These are phyloP conservation scores for Argyresthia albistria DNA, from an alignment of 2,888 invertebrate species.

Conservation along the genomic window DNA sequence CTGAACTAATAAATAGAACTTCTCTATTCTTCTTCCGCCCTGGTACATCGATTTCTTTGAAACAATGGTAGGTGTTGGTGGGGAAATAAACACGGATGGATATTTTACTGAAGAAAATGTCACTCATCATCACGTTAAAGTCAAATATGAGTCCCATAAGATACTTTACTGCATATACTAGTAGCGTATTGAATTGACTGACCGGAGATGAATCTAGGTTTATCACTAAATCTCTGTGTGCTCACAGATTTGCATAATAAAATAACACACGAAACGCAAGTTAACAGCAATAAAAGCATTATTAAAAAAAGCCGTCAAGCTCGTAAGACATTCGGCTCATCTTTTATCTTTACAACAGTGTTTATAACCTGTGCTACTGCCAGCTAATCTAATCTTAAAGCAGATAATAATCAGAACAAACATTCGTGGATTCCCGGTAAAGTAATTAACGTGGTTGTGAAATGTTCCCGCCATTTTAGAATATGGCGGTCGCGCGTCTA, in stretches of 20 bases:
- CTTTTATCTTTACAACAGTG: neutral
- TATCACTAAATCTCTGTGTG: neutral
- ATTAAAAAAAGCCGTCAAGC: neutral
- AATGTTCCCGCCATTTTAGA: too few species aligned
- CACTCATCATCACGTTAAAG: too few species aligned
- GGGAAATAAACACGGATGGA: constrained; percentile 5
- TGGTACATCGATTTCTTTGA: constrained; percentile 17
- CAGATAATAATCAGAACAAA: constrained; percentile 29
- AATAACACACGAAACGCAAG: too few species aligned
- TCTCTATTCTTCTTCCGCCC: constrained; percentile 35
- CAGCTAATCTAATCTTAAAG: constrained; percentile 12
- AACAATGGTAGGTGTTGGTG: constrained; percentile 8
- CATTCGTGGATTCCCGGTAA: constrained; percentile 13
- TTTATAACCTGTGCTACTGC: constrained; percentile 26
- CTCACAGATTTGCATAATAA: too few species aligned
- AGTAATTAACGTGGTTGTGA: neutral
- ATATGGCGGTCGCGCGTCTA: too few species aligned
- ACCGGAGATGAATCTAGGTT: too few species aligned
- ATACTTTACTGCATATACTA: too few species aligned
- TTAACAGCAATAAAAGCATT: too few species aligned
- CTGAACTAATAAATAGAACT: constrained; percentile 38
- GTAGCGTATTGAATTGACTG: too few species aligned
- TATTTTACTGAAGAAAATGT: constrained; percentile 19
- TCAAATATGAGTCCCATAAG: too few species aligned
- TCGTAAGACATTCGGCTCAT: neutral